phyloP scores from a whole-genome alignment of 1,140 invertebrate species.

The Drosophila suzukii region DNA sequence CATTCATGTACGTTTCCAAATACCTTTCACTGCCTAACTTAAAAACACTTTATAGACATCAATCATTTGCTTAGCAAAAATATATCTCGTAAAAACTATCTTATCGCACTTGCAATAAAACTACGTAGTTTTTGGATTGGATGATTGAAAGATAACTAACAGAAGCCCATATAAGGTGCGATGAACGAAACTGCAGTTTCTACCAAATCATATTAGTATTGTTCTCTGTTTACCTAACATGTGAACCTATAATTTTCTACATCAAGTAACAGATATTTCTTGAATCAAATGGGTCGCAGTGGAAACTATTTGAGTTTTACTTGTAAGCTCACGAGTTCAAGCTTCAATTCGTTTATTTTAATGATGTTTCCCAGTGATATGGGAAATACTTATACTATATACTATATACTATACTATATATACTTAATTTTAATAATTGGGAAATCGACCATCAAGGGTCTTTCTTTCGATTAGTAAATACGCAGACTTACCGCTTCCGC shows the following conservation, averaged over 20 bases:
- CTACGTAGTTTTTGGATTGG: constrained; percentile 3
- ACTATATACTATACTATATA: no score
- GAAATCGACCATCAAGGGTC: no score
- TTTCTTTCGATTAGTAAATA: no score
- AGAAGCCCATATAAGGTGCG: constrained; percentile 1
- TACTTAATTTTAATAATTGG: constrained; percentile 23
- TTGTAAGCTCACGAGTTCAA: no score
- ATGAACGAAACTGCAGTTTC: background rate
- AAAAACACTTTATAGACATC: background rate
- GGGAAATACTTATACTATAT: no score
- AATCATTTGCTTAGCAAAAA: background rate
- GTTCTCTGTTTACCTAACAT: no score
- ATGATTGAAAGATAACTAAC: background rate
- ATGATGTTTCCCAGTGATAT: no score
- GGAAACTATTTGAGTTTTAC: no score
- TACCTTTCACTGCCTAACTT: background rate
- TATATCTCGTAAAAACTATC: background rate
- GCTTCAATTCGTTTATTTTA: no score
- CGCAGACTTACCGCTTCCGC: constrained; percentile 85
- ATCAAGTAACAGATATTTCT: no score
- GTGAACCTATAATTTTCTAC: no score
- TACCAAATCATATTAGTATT: background rate
- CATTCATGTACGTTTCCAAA: background rate
- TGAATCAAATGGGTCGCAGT: no score
- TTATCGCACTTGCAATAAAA: background rate